These are phyloP conservation scores for Deroptyus accipitrinus DNA, from an alignment of 2,113 vertebrate genomes.

Conservation along the genomic window DNA sequence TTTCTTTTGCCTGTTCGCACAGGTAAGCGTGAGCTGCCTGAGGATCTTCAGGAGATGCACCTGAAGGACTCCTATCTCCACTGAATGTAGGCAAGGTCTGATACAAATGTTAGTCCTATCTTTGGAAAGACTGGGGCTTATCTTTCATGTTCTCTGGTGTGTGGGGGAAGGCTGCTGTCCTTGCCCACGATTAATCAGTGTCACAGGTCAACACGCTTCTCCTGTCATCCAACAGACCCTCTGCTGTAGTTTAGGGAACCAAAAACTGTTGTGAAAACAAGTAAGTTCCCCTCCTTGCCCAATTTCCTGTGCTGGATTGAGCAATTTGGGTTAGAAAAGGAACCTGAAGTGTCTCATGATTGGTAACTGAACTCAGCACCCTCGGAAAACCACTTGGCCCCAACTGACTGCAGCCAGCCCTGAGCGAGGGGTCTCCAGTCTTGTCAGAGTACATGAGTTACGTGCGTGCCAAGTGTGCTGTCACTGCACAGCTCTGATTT, in stretches of 20 bases:
- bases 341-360: not conserved
- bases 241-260: not conserved
- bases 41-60: not conserved
- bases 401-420: not conserved
- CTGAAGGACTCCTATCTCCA: not conserved
- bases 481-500: not conserved
- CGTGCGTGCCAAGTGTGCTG: not conserved
- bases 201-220: not conserved
- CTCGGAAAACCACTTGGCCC: not conserved
- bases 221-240: not conserved
- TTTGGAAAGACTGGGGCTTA: not conserved
- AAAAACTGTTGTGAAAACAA: constrained; percentile 18
- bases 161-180: not conserved
- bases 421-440: not conserved
- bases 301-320: constrained; percentile 40
- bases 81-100: not conserved
- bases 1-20: not conserved
- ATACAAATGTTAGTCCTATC: not conserved
- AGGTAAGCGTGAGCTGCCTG: not conserved
- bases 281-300: not conserved
- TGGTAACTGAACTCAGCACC: not conserved
- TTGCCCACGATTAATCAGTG: not conserved
- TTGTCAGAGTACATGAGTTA: not conserved
- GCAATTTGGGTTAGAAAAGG: constrained; percentile 12
- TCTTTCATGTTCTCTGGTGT: not conserved